A percentile compares a stretch with the other conserved stretches of the same genome.
Conservation (phyloP, 35 echinoderm and acorn worm genomes). For the Apostichopus parvimensis region DNA sequence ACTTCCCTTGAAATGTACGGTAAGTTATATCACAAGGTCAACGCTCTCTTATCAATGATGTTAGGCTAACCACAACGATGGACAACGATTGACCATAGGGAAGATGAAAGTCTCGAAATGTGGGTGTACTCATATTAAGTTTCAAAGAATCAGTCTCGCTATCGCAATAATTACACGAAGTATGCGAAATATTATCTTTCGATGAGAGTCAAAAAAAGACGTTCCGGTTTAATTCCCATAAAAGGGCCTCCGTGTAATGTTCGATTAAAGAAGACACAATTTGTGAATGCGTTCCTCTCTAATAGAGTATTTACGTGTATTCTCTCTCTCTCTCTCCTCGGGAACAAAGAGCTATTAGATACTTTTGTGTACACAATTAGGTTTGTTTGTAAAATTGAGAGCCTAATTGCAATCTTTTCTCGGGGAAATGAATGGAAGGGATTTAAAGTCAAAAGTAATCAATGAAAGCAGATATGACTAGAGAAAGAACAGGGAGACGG, state of each 20-base stretch:
- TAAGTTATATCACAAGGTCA: neutral
- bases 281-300: neutral
- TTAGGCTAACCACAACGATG: neutral
- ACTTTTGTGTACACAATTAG: conserved; percentile 4
- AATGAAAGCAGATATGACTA: no score
- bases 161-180: conserved; percentile 3
- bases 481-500: no score
- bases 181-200: conserved; percentile 6
- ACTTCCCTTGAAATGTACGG: no score
- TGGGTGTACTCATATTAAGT: neutral
- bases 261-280: neutral
- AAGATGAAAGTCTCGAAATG: neutral
- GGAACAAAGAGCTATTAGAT: conserved; percentile 5
- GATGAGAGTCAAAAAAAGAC: neutral
- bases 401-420: conserved; percentile 8
- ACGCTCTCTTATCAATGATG: neutral
- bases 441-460: no score
- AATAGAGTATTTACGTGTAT: neutral
- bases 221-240: neutral
- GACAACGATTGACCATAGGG: neutral
- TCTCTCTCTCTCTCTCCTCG: neutral
- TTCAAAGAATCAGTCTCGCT: neutral
- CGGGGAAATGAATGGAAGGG: no score
- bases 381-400: neutral
- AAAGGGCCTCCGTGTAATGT: conserved; percentile 5